Evolutionary conservation across 2,797 vertebrate genomes (phyloP).

Genomic region (Esox lucius): DNA sequence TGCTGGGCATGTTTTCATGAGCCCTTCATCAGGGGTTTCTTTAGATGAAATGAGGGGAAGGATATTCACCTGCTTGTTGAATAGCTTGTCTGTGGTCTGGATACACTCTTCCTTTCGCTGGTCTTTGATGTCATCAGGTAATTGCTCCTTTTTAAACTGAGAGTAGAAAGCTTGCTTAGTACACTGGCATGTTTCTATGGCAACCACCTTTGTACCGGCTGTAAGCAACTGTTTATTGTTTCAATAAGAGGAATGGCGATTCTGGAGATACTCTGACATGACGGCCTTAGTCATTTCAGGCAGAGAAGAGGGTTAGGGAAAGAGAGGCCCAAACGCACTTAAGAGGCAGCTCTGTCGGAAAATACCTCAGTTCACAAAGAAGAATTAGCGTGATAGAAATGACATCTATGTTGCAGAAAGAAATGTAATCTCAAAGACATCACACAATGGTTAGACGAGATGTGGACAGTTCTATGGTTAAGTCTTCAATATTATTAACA

Average conservation of each 20-base stretch:
- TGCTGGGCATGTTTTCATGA: too few relatives aligned
- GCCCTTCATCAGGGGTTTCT: background rate
- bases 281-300: background rate
- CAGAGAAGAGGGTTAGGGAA: background rate
- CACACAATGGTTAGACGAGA: background rate
- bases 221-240: conserved; percentile 67
- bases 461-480: background rate
- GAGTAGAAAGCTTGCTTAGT: conserved; percentile 56
- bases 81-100: conserved; percentile 51
- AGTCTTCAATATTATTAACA: background rate
- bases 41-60: conserved; percentile 26
- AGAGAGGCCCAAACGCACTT: background rate
- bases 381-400: background rate
- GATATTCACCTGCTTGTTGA: conserved; percentile 59
- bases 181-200: conserved; percentile 66
- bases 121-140: conserved; percentile 80
- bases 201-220: conserved; percentile 64
- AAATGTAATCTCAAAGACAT: background rate
- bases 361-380: background rate
- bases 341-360: background rate
- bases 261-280: conserved; percentile 30
- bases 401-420: background rate
- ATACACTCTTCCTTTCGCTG: conserved; percentile 51
- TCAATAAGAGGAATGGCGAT: conserved; percentile 41
- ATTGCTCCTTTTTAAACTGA: conserved; percentile 76